These are phyloP conservation scores for Lasioglossum baleicum DNA, from an alignment of 1,140 invertebrate genomes.

Conservation along the genomic window DNA sequence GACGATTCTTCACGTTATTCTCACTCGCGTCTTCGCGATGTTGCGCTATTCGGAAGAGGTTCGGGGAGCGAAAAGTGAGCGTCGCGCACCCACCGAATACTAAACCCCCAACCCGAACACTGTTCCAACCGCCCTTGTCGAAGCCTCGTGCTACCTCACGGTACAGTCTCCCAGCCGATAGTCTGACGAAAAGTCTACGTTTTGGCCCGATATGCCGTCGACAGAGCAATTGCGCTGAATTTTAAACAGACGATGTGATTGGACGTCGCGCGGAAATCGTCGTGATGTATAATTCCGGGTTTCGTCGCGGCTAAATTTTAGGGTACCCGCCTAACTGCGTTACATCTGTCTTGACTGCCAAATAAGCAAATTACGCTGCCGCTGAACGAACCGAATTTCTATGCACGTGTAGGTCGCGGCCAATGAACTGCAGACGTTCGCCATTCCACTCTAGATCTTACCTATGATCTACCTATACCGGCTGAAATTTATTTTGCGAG, in stretches of 20 bases:
- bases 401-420: too few species aligned
- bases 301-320: background rate
- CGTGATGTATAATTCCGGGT: background rate
- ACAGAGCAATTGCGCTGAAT: background rate
- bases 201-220: background rate
- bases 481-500: too few species aligned
- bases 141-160: conserved; percentile 26
- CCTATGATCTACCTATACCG: too few species aligned
- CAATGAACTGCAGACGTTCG: too few species aligned
- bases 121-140: conserved; percentile 1
- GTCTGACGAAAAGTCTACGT: background rate
- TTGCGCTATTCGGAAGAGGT: conserved; percentile 24
- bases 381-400: too few species aligned
- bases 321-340: too few species aligned
- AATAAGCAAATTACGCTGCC: too few species aligned
- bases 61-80: conserved; percentile 69
- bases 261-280: background rate
- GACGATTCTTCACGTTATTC: conserved; percentile 75
- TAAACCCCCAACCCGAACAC: conserved; percentile 51
- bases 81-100: conserved; percentile 70
- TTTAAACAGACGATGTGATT: background rate
- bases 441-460: too few species aligned
- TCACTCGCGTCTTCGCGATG: conserved; percentile 33
- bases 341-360: too few species aligned
- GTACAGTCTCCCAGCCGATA: conserved; percentile 4